Percentiles rank a stretch among this genome's conserved stretches.
These are phyloP conservation scores for Tupaia tana DNA, from an alignment of 2,113 vertebrate species.

Conservation along the genomic window DNA sequence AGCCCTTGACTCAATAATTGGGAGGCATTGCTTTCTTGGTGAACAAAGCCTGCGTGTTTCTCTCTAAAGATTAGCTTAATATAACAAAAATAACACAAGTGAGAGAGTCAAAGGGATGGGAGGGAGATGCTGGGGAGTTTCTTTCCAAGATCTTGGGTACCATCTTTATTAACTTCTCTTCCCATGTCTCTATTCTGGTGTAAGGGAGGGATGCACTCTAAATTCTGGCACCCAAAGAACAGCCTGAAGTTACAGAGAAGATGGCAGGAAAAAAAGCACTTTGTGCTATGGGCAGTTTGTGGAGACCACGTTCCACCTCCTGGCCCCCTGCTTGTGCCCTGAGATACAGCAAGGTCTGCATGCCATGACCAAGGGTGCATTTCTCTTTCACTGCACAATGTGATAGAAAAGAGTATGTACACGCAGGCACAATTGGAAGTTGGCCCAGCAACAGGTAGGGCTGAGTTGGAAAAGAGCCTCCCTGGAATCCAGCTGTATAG, in stretches of 20 bases:
- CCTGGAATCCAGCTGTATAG: background rate
- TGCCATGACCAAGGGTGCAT: background rate
- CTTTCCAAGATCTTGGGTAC: background rate
- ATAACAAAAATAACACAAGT: background rate
- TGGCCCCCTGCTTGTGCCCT: background rate
- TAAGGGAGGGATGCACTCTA: background rate
- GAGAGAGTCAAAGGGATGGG: background rate
- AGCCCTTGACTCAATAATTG: background rate
- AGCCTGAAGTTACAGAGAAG: background rate
- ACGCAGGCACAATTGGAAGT: background rate
- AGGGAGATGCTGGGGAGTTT: background rate
- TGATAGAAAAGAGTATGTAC: no score
- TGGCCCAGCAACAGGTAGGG: fast-evolving
- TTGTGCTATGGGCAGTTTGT: background rate
- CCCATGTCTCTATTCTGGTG: background rate
- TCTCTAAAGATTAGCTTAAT: background rate
- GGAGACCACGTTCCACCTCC: background rate
- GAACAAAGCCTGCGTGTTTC: background rate
- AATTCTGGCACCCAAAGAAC: background rate
- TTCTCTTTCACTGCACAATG: background rate
- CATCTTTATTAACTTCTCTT: background rate
- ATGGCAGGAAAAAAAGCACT: background rate
- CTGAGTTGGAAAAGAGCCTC: background rate
- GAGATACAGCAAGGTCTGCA: background rate
- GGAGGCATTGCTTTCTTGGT: background rate